phyloP scores from a whole-genome alignment of 2,113 vertebrate genomes.

The Cyprichromis sp. region DNA sequence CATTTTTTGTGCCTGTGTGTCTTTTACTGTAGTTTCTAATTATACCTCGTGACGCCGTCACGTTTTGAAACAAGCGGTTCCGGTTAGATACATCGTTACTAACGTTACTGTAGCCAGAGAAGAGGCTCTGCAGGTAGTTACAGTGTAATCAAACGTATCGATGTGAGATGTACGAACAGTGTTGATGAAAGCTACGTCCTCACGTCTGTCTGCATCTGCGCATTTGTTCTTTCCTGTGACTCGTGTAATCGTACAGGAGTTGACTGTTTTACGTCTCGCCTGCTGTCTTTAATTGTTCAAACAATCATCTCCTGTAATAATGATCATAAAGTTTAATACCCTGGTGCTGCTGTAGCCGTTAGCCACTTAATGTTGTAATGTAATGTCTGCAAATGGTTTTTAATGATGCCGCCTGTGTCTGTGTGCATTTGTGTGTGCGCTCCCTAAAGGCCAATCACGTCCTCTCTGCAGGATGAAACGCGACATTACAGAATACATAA shows the following conservation, averaged over 20 bases:
- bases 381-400: slow-evolving; percentile 79
- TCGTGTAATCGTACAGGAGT: neutral
- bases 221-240: neutral
- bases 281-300: slow-evolving; percentile 77
- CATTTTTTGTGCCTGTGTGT: neutral
- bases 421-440: slow-evolving; percentile 71
- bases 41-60: neutral
- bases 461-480: slow-evolving; percentile 74
- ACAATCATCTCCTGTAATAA: slow-evolving; percentile 82
- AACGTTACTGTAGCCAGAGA: neutral
- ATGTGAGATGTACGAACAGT: too few species aligned
- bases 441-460: slow-evolving; percentile 86
- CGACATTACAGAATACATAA: slow-evolving; percentile 66
- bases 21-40: slow-evolving; percentile 7
- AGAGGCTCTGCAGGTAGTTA: neutral
- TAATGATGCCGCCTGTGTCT: slow-evolving; percentile 75
- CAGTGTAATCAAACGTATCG: neutral
- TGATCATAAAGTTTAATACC: slow-evolving; percentile 82
- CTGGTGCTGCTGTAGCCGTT: slow-evolving; percentile 72
- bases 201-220: neutral
- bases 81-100: neutral
- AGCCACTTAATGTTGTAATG: slow-evolving; percentile 83
- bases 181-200: neutral
- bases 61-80: neutral
- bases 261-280: neutral